These are phyloP conservation scores for Microcebus ravelobensis DNA, from an alignment of 2,113 vertebrate genomes.

Conservation along the genomic window DNA sequence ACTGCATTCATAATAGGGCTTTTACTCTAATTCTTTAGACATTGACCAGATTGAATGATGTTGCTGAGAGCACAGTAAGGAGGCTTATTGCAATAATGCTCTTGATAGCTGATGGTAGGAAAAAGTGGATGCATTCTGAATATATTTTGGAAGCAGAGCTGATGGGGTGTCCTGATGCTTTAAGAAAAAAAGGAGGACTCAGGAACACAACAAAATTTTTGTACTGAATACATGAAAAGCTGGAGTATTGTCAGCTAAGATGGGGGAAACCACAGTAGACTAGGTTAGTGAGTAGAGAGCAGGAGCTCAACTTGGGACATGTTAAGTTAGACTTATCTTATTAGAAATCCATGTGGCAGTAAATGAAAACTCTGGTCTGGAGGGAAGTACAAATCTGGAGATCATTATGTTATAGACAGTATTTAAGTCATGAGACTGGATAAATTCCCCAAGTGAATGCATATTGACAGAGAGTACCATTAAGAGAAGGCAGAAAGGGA, in stretches of 20 bases:
- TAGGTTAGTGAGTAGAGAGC: not conserved
- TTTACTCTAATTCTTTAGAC: not conserved
- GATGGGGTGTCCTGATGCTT: not conserved
- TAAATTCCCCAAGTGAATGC: not conserved
- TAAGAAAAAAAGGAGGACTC: not conserved
- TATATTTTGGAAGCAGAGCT: not conserved
- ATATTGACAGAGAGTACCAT: not conserved
- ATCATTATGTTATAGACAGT: not conserved
- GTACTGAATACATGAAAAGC: not conserved
- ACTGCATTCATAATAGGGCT: not conserved
- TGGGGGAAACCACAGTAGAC: not conserved
- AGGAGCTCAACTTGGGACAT: not conserved
- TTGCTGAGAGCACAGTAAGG: not conserved
- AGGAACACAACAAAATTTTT: not conserved
- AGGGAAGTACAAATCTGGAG: not conserved
- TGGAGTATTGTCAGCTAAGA: not conserved
- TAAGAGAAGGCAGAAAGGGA: not conserved
- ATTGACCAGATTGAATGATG: not conserved
- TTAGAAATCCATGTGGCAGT: not conserved
- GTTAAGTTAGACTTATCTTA: not conserved
- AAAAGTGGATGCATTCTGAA: not conserved
- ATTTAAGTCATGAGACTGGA: constrained; percentile 1
- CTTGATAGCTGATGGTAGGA: not conserved
- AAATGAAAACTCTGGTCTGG: not conserved
- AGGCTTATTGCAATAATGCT: not conserved